Evolutionary conservation across 2,888 invertebrate genomes (phyloP), one percentile per base, ranked within the genome.

Genomic region (Carabus problematicus): DNA sequence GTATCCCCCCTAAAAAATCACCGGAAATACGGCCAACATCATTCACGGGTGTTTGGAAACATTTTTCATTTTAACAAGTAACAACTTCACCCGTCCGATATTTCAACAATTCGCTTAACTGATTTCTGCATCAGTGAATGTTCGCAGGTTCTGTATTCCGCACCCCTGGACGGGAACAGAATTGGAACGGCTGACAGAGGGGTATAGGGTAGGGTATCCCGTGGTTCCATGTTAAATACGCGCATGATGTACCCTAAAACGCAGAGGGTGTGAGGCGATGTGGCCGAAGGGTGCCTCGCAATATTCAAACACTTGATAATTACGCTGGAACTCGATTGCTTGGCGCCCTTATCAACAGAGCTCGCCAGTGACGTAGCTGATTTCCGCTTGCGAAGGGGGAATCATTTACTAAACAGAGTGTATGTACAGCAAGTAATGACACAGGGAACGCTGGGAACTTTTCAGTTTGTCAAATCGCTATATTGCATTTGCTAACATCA

Each of bases 221-320:
- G 12, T 16, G 52, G 14, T 12, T 16, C 11, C 9, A 3, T 16
- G 52, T 16, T 52, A 16, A 12, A 16, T 52, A 12, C 52, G 18
- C 52, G 52, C 19, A 12, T 11, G 19, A 52, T 19, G 16, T 19
- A 52, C 18, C 19, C 29, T 29, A 29, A n/a, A 19, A 18, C 52
- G 52, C 16, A 52, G 19, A 52, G 52, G 52, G 52, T 12, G 16
- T 52, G 19, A 52, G 19, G 19, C 19, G 14, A 14, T 52, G 52
- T 52, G 52, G 52, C 16, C 52, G 52, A 52, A 47, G 52, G 52
- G 52, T 52, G 52, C 16, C 52, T 19, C 14, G 52, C 52, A 52
- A 52, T 52, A 52, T 52, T 52, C 52, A 52, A 52, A 52, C 52
- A 52, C 52, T 52, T 52, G 52, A 52, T 52, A 52, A 52, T 52